These are phyloP conservation scores for Drosophila lutescens DNA, from an alignment of 2,888 invertebrate species.

Conservation along the genomic window DNA sequence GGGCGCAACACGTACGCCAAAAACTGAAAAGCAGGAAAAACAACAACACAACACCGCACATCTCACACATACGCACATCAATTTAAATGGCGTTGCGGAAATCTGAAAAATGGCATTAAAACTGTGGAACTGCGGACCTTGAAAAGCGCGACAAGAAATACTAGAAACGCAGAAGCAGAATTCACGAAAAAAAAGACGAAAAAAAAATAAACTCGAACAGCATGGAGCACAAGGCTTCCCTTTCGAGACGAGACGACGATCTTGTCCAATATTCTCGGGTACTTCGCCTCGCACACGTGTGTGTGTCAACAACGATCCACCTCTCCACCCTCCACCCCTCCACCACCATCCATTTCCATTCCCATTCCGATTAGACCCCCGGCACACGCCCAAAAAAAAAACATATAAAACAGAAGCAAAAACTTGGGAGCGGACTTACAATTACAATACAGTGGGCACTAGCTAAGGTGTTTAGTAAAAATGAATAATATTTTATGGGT, in stretches of 20 bases:
- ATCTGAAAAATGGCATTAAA: conserved; percentile 55
- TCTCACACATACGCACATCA: conserved; percentile 17
- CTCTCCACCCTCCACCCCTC: not conserved
- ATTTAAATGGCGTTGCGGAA: conserved; percentile 73
- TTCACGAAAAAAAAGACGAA: conserved; percentile 2
- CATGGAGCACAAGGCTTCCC: conserved; percentile 20
- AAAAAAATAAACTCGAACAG: not conserved
- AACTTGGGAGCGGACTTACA: conserved; percentile 14
- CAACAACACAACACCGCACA: conserved; percentile 15
- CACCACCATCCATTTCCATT: not conserved
- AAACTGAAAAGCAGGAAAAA: conserved; percentile 32
- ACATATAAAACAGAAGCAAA: conserved; percentile 16
- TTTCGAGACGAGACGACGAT: conserved; percentile 8
- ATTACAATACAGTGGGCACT: conserved; percentile 14
- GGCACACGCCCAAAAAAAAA: conserved; percentile 28
- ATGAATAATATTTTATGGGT: too few relatives aligned
- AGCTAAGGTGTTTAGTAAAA: not conserved
- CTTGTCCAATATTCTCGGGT: conserved; percentile 4
- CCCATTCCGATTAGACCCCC: conserved; percentile 24
- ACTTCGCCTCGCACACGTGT: conserved; percentile 5
- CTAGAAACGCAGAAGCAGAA: conserved; percentile 21
- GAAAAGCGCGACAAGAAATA: conserved; percentile 42
- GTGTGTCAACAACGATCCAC: conserved; percentile 6
- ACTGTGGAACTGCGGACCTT: conserved; percentile 51
- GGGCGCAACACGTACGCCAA: conserved; percentile 71